phyloP scores from a whole-genome alignment of 2,113 vertebrate genomes.

The Centropus bengalensis region DNA sequence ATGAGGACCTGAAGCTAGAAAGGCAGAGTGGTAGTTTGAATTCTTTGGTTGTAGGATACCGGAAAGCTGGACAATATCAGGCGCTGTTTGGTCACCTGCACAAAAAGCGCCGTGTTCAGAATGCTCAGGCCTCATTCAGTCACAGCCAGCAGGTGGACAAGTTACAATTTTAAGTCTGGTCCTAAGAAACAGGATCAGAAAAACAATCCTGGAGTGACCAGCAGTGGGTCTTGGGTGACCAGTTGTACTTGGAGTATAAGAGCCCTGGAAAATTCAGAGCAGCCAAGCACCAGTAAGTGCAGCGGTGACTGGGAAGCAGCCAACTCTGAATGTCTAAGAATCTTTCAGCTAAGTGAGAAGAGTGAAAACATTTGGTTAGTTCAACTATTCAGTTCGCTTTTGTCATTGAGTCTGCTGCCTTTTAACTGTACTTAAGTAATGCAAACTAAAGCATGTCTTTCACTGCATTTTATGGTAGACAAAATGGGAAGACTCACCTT shows the following conservation, averaged over 20 bases:
- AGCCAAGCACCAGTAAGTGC: rapidly evolving
- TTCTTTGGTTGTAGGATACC: neutral
- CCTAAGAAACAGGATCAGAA: neutral
- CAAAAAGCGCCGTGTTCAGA: neutral
- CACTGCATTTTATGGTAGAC: neutral
- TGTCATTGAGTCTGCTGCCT: neutral
- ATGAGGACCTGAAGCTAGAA: neutral
- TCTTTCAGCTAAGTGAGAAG: neutral
- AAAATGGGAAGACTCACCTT: neutral
- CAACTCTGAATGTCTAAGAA: neutral
- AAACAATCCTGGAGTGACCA: neutral
- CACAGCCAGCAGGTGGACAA: neutral
- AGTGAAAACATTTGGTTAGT: neutral
- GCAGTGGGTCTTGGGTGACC: neutral
- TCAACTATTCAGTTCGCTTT: neutral
- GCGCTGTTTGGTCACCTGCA: neutral
- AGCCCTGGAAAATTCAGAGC: neutral
- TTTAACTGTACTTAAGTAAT: neutral
- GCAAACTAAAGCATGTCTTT: neutral
- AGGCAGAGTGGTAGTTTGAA: neutral
- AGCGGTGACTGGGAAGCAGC: neutral
- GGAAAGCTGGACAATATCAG: neutral
- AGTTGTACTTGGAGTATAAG: neutral
- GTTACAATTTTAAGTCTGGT: neutral
- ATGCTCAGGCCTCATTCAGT: neutral